A percentile compares a stretch with the other conserved stretches of the same genome.
These are phyloP conservation scores for Podarcis muralis DNA, from an alignment of 2,113 vertebrate genomes.

Conservation along the genomic window DNA sequence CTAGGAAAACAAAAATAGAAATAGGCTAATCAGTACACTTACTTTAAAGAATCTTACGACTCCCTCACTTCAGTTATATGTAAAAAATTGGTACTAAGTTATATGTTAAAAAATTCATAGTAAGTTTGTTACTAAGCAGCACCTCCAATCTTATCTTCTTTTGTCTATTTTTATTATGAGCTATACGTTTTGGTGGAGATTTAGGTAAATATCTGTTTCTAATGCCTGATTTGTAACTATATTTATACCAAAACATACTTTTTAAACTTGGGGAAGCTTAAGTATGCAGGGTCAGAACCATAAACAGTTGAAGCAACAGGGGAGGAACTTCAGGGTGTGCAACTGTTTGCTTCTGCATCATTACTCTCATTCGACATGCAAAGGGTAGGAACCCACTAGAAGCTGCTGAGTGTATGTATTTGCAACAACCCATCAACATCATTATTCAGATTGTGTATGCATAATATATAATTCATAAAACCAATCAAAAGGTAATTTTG, in stretches of 20 bases:
- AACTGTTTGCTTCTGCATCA: neutral
- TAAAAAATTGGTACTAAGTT: neutral
- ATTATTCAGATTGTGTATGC: neutral
- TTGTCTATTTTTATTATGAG: slow-evolving; percentile 7
- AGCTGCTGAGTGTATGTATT: neutral
- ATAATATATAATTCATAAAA: slow-evolving; percentile 9
- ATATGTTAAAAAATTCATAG: neutral
- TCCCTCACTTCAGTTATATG: neutral
- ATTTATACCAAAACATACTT: neutral
- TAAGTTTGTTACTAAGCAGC: neutral
- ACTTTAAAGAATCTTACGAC: neutral
- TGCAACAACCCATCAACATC: neutral
- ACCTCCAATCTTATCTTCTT: neutral
- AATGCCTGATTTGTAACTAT: neutral
- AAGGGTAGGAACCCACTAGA: neutral
- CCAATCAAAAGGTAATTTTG: neutral
- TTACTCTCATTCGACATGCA: neutral
- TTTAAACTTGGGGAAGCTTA: neutral
- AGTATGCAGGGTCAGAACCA: neutral
- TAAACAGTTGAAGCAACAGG: neutral
- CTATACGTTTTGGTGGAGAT: neutral
- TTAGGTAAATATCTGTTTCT: neutral
- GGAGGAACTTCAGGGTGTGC: neutral
- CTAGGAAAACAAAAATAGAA: slow-evolving; percentile 70
- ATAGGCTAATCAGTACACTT: slow-evolving; percentile 9